Evolutionary conservation across 2,113 vertebrate genomes (phyloP), one percentile per base, ranked within the genome.

Genomic region (Elgaria multicarinata): DNA sequence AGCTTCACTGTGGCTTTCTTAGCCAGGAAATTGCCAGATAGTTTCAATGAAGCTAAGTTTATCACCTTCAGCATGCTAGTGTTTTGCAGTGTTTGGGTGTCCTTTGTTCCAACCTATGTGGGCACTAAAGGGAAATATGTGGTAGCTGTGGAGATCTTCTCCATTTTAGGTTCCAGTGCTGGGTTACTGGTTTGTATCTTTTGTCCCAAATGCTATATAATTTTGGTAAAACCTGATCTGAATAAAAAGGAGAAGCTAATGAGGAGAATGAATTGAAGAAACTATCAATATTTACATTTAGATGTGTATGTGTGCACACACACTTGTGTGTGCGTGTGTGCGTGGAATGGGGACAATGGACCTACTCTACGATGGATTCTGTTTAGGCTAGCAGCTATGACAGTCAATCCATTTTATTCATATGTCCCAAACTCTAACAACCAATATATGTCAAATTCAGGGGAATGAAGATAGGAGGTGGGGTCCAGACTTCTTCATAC

Each of bases 11-110:
- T 83, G 39, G 58, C 80, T 28, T 83, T 83, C 62, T 6, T 66
- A 83, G 80, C 36, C 80, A 83, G 80, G 39, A 83, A 83, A 58
- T 83, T 83, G 14, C 58, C 80, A 66, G 80, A 44, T 44, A 64
- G 80, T 83, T 83, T 83, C 13, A 83, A 83, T 66, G 80, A 83
- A 83, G 58, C 80, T 14, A 83, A 83, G 13, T 83, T 83, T 28
- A 83, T 83, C 39, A 83, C 80, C 13, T 83, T 83, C 36, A 83
- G 58, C 8, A 83, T 66, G 80, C 36, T 83, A 2, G 26, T 83
- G 22, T 83, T 83, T 62, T 83, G 58, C 58, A 66, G 58, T 28
- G 24, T 83, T 26, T 83, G 58, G 80, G 14, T 83, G 39, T 66
- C 58, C 26, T 83, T 83, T 83, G 58, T 83, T 64, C 80, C 80